Evolutionary conservation across 2,113 vertebrate genomes (phyloP).

Genomic region (Myiopsitta monachus): DNA sequence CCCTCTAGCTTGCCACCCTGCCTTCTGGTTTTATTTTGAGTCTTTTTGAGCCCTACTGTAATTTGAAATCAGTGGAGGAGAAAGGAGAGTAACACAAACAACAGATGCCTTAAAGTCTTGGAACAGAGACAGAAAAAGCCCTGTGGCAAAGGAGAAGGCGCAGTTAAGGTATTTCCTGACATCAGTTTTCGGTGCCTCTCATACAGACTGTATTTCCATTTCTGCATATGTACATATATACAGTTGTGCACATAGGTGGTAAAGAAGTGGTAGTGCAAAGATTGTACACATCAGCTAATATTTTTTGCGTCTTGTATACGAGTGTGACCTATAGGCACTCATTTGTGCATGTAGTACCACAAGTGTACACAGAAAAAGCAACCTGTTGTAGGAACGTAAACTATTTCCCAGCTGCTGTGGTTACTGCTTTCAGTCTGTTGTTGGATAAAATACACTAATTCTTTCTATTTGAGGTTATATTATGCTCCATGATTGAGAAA

Average conservation of each 20-base stretch:
- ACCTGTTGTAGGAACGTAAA: not conserved
- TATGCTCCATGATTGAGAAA: not conserved
- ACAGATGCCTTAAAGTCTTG: conserved; percentile 17
- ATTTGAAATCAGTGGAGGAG: conserved; percentile 35
- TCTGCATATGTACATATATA: not conserved
- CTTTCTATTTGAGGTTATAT: not conserved
- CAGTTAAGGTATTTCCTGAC: not conserved
- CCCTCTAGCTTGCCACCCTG: not conserved
- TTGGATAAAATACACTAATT: not conserved
- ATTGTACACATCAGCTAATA: not conserved
- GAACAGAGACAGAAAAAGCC: not conserved
- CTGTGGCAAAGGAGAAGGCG: not conserved
- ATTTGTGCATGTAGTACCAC: not conserved
- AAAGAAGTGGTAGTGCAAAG: not conserved
- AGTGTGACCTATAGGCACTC: not conserved
- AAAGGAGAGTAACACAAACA: conserved; percentile 33
- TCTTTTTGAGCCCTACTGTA: conserved; percentile 26
- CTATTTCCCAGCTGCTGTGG: not conserved
- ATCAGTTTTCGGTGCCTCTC: not conserved
- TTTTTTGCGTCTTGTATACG: not conserved
- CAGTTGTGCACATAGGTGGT: not conserved
- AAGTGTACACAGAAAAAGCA: not conserved
- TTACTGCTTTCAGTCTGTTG: not conserved
- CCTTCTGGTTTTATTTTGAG: conserved; percentile 35
- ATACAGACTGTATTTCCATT: not conserved